Base-by-base conservation (phyloP, 1,140 invertebrate genomes). In the Bradysia coprophila region DNA sequence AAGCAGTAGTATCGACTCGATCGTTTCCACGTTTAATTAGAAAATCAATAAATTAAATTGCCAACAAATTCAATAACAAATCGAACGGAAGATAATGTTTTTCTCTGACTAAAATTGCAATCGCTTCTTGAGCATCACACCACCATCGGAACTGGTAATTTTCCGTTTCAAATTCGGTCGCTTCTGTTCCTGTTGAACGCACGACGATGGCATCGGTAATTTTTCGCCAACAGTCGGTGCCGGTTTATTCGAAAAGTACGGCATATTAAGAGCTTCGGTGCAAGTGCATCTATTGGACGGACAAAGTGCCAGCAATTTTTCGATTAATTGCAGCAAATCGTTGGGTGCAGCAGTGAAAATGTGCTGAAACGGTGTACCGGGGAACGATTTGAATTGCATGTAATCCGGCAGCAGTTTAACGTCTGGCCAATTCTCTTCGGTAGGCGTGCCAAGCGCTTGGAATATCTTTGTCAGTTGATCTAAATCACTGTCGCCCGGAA, bases 391-490 rank as follows among this genome's bases (percentile, higher is more conserved):
- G 57, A 97, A 97, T 51, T 85, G 75, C 31, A 98, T 81, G 59
- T 81, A 99, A 65, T 97, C 92, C 24, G 88, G 81, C 13, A 99
- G 65, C 43, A 69, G 69, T 38, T 72, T 81, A 58, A 96, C 70
- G 42, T 83, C 80, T 2, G 87, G 85, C 36, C 36, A 99, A 43
- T 75, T 85, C 49, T 88, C 77, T 54, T 95, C 88, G 16, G 72
- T 82, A 2, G 96, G 94, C 38, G 90, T 93, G 22, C 96, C 96
- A 51, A 71, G 62, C 18, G 80, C 84, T 66, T 86, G 81, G 63
- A 97, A 98, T 52, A 98, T 99, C 57, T 79, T 85, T 0, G 84
- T 85, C 2, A 98, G 62, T 54, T 98, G 95, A 66, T 98, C 93
- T 32, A 99, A 65, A 65, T 98, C 95, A 8, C 89, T 87, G 51